A percentile compares a stretch with the other conserved stretches of the same genome.
Conservation (phyloP, 2,113 vertebrate species). For the Brachyhypopomus occidentalis region DNA sequence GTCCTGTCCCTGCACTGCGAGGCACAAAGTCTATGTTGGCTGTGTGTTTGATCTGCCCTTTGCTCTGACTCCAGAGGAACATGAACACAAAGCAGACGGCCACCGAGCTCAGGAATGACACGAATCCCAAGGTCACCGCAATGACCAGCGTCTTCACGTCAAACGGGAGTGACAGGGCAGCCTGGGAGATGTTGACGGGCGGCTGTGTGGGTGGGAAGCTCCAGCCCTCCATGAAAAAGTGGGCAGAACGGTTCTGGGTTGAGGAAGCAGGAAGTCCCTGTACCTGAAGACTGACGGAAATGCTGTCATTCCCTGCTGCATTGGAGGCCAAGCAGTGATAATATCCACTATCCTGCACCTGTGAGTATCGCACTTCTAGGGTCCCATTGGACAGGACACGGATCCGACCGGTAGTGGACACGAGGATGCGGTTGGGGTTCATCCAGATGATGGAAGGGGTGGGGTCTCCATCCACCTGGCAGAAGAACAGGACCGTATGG, state of each 20-base stretch:
- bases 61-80: conserved; percentile 84
- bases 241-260: conserved; percentile 55
- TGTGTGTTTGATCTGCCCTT: conserved; percentile 82
- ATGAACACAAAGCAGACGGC: conserved; percentile 84
- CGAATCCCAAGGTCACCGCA: conserved; percentile 79
- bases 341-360: conserved; percentile 76
- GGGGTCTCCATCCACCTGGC: conserved; percentile 81
- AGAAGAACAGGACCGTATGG: conserved; percentile 73
- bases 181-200: conserved; percentile 35
- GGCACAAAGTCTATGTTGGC: conserved; percentile 80
- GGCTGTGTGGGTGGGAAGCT: conserved; percentile 60
- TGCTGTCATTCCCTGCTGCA: conserved; percentile 79
- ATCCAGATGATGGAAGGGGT: conserved; percentile 78
- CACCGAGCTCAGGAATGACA: conserved; percentile 85
- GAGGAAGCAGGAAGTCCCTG: conserved; percentile 59
- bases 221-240: conserved; percentile 63
- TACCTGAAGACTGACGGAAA: conserved; percentile 75
- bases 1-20: conserved; percentile 55
- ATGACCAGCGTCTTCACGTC: conserved; percentile 78
- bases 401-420: conserved; percentile 72
- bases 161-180: conserved; percentile 60
- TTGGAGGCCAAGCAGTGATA: conserved; percentile 84
- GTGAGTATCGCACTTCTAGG: conserved; percentile 80
- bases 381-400: conserved; percentile 76
- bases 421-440: conserved; percentile 67